Conservation (phyloP, 92 coral and sea anemone genomes). For the Diadumene lineata region DNA sequence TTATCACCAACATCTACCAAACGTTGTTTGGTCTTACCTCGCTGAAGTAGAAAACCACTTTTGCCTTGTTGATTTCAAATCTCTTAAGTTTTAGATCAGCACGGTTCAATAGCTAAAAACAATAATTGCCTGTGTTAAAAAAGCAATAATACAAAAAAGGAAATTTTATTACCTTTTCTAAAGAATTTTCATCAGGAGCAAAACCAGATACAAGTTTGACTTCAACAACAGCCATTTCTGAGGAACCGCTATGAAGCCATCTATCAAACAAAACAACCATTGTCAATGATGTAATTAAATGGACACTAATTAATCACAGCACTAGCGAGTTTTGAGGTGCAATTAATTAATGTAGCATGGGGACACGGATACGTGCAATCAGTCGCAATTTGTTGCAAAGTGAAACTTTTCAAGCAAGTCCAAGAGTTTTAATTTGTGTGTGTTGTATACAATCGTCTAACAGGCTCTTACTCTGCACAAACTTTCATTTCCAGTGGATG, state of each 20-base stretch:
- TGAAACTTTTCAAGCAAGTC: too few relatives aligned
- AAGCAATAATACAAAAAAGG: not conserved
- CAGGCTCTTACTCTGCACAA: conserved; percentile 60
- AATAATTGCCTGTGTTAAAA: not conserved
- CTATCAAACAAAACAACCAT: not conserved
- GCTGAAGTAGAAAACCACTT: not conserved
- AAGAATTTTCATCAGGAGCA: conserved; percentile 11
- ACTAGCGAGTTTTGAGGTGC: too few relatives aligned
- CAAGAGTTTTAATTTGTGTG: too few relatives aligned
- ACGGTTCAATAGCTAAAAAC: not conserved
- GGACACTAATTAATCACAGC: too few relatives aligned
- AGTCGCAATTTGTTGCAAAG: too few relatives aligned
- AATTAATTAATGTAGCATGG: too few relatives aligned
- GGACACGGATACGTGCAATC: too few relatives aligned
- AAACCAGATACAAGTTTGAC: conserved; percentile 15
- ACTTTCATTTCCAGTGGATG: conserved; percentile 71
- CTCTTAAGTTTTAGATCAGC: not conserved
- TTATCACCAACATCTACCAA: too few relatives aligned
- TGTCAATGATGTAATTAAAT: not conserved
- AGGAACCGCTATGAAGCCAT: not conserved
- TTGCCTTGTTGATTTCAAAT: not conserved
- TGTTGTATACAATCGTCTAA: too few relatives aligned
- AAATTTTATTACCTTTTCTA: not conserved
- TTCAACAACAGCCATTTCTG: conserved; percentile 10
- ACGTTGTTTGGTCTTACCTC: not conserved